Percentiles rank a stretch among this genome's conserved stretches.
Conservation (phyloP, 2,113 vertebrate species). For the Poecilia latipinna region DNA sequence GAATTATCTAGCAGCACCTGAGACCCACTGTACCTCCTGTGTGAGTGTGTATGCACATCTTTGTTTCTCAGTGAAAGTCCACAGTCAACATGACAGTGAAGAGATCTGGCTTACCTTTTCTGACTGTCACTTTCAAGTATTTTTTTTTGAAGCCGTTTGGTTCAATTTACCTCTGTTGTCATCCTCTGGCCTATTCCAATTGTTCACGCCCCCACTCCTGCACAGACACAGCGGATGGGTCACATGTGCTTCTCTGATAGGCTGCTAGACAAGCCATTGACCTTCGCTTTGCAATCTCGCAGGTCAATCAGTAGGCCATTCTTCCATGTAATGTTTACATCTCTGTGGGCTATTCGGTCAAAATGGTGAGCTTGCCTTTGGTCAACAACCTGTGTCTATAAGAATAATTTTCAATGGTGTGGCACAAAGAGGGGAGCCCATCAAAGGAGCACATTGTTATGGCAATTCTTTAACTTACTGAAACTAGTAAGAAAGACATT, state of each 20-base stretch:
- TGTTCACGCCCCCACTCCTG: constrained; percentile 11
- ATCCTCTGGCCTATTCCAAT: constrained; percentile 24
- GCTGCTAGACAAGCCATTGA: constrained; percentile 70
- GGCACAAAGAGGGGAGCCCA: constrained; percentile 31
- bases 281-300: constrained; percentile 77
- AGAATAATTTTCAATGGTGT: constrained; percentile 43
- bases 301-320: constrained; percentile 76
- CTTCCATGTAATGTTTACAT: constrained; percentile 80
- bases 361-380: constrained; percentile 69
- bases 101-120: constrained; percentile 70
- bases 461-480: constrained; percentile 11
- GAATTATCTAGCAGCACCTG: constrained; percentile 53
- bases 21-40: not conserved
- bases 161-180: constrained; percentile 70
- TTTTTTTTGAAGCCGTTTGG: constrained; percentile 61
- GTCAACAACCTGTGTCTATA: constrained; percentile 71
- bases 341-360: constrained; percentile 74
- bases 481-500: constrained; percentile 25
- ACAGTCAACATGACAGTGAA: constrained; percentile 40
- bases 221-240: constrained; percentile 27
- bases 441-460: constrained; percentile 22
- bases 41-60: constrained; percentile 8
- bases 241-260: constrained; percentile 56
- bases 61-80: constrained; percentile 10
- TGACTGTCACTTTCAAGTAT: constrained; percentile 72